Percentiles rank a stretch among this genome's conserved stretches.
Evolutionary conservation across 2,797 vertebrate genomes (phyloP).

Genomic region (Threskiornis aethiopicus): DNA sequence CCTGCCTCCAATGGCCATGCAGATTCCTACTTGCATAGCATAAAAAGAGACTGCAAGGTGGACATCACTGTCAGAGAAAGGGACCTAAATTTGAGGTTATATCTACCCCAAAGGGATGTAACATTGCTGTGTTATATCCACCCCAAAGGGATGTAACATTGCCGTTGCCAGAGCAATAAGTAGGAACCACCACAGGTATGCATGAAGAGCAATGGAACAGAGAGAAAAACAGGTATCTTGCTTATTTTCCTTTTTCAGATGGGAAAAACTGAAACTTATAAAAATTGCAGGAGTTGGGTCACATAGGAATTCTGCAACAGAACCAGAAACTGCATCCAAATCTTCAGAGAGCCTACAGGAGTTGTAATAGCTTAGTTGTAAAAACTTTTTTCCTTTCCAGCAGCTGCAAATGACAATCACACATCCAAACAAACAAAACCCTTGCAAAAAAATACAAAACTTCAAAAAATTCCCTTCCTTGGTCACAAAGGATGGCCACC

Average conservation of each 20-base stretch:
- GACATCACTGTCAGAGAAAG: background rate
- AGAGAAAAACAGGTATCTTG: background rate
- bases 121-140: background rate
- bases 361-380: background rate
- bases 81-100: background rate
- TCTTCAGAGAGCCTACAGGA: conserved; percentile 4
- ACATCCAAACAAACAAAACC: background rate
- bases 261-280: background rate
- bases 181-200: background rate
- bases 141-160: background rate
- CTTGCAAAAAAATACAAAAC: background rate
- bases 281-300: background rate
- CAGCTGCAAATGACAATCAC: background rate
- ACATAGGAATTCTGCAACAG: background rate
- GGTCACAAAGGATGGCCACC: background rate
- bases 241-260: background rate
- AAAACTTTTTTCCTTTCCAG: background rate
- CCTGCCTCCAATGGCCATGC: background rate
- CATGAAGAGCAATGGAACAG: background rate
- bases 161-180: background rate
- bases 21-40: background rate
- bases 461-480: background rate
- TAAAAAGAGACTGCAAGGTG: background rate
- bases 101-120: background rate
- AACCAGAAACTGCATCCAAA: background rate